Evolutionary conservation across 2,888 invertebrate genomes (phyloP), one percentile per base, ranked within the genome.

Genomic region (Sycophila texana): DNA sequence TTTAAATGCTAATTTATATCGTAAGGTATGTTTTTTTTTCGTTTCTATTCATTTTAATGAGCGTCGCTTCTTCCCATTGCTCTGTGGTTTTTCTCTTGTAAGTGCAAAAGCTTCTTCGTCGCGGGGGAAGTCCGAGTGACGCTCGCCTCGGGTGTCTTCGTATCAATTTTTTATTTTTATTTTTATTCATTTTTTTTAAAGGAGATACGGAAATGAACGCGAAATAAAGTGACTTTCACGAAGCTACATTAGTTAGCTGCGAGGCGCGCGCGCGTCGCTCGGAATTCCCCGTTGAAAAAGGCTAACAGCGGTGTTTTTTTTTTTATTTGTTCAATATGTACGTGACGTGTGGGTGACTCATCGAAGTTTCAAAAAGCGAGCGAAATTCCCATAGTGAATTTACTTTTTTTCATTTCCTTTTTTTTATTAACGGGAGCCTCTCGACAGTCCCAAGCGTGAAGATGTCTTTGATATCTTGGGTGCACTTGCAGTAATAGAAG

Each of bases 401-500:
- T 2, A 72, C 58, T 71, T 39, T 39, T 39, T 39, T 39, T 39
- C 39, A 10, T 39, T 39, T 39, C 7, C 39, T 39, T 10, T 39
- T 67, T 71, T 26, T 20, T 39, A 71, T 30, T 16, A 39, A 67
- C 18, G 58, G 76, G 74, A 80, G 77, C 77, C 77, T 61, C 51
- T 77, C 74, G 70, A 49, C 72, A 81, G 81, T 77, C 81, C 74
- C 74, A 74, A 60, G 12, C 71, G 74, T 67, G 74, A 81, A 81
- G 71, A 67, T 72, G 77, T 78, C 72, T 77, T 79, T 78, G 71
- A 81, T 77, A 81, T 78, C 72, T 77, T 81, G 57, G 72, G 81
- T 81, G 81, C 81, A 81, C 78, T 81, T 78, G 81, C 60, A 80
- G 65, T 77, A 77, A 80, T 80, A 80, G 77, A 73, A 80, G 77